phyloP scores from a whole-genome alignment of 2,797 vertebrate species.

The Chromis chromis region DNA sequence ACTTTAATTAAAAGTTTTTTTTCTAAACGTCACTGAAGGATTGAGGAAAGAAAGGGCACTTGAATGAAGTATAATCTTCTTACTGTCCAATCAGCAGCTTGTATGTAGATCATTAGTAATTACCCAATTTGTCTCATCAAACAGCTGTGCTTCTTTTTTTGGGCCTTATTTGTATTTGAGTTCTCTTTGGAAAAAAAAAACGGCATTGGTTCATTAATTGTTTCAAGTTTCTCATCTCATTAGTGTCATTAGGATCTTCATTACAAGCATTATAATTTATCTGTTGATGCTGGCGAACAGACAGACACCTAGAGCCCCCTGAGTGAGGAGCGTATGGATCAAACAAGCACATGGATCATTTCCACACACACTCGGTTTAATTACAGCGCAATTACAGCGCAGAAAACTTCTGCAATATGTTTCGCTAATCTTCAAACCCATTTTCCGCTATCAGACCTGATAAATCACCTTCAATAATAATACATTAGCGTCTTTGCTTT shows the following conservation, averaged over 20 bases:
- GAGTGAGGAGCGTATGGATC: conserved; percentile 38
- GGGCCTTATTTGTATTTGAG: conserved; percentile 22
- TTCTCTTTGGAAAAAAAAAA: neutral
- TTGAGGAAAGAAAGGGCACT: neutral
- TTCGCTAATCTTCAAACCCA: conserved; percentile 38
- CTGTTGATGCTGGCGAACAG: conserved; percentile 19
- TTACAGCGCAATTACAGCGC: conserved; percentile 31
- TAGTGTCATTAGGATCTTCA: conserved; percentile 1
- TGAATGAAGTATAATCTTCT: neutral
- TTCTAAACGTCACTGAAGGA: conserved; percentile 1
- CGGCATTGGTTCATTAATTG: neutral
- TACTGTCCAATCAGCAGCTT: conserved; percentile 17
- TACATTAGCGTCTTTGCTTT: conserved; percentile 22
- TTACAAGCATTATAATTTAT: conserved; percentile 20
- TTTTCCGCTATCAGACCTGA: conserved; percentile 45
- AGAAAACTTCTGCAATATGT: conserved; percentile 27
- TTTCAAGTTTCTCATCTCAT: neutral
- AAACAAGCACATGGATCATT: conserved; percentile 10
- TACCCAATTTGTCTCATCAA: conserved; percentile 47
- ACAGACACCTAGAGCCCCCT: conserved; percentile 21
- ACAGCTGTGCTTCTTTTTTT: conserved; percentile 30
- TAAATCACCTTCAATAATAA: conserved; percentile 45
- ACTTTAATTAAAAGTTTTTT: conserved; percentile 17
- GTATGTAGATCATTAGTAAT: conserved; percentile 23
- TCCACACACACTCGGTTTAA: conserved; percentile 28